Evolutionary conservation across 2,113 vertebrate species (phyloP), one percentile per base, ranked within the genome.

Genomic region (Nothobranchius kuhntae): DNA sequence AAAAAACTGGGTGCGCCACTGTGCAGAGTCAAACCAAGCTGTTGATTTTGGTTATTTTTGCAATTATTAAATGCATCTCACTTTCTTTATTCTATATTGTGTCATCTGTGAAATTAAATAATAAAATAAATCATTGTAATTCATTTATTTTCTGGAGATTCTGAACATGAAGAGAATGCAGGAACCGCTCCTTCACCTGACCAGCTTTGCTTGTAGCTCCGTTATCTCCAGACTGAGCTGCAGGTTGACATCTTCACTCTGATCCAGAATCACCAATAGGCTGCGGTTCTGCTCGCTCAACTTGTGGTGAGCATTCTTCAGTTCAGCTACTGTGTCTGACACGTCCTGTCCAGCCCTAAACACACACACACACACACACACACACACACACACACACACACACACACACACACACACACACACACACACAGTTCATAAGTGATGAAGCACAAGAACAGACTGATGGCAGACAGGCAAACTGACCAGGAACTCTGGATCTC

Each of bases 201-300:
- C 65, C 61, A 94, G 77, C 54, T 93, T 92, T 50, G 80, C 84
- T 54, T 75, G 80, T 59, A 93, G 84, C 75, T 93, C 91, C 2
- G 87, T 87, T 57, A 92, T 65, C 74, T 94, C 92, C 58, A 91
- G 65, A 15, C 76, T 91, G 65, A 94, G 90, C 81, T 93, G 91
- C 57, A 93, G 86, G 81, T 93, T 94, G 6, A 80, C 66, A 13
- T 93, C 93, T 24, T 94, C 93, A 69, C 91, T 87, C 70, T 92
- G 87, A 66, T 90, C 77, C 73, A 93, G 68, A 0, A 74, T 91
- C 83, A 75, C 89, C 73, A 90, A 26, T 70, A 94, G 86, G 60
- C 75, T 78, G 75, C 78, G 84, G 87, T 93, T 94, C 82, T 93
- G 91, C 56, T 90, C 88, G 0, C 70, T 91, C 68, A 93, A 80